These are phyloP conservation scores for Myrmecophaga tridactyla DNA, from an alignment of 2,113 vertebrate species.

Conservation along the genomic window DNA sequence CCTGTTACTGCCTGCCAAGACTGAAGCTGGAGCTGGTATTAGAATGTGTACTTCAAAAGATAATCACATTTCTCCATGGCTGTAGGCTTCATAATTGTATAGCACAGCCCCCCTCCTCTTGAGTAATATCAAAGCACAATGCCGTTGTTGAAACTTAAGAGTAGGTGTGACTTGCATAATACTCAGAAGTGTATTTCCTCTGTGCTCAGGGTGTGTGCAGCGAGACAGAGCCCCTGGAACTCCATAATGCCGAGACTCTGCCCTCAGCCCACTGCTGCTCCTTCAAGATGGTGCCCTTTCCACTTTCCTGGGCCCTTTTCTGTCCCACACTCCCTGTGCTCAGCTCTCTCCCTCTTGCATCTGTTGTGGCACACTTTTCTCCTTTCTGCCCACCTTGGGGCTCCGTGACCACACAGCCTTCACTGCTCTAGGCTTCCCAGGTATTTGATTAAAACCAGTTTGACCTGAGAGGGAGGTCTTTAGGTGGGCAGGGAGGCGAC, in stretches of 20 bases:
- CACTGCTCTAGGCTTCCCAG: neutral
- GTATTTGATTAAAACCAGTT: neutral
- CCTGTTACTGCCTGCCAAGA: neutral
- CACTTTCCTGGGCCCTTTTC: neutral
- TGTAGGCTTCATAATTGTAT: neutral
- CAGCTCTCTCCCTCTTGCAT: neutral
- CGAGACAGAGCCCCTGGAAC: neutral
- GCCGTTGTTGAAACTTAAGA: neutral
- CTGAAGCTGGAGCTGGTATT: neutral
- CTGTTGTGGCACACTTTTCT: neutral
- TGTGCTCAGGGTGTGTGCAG: neutral
- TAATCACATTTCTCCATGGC: neutral
- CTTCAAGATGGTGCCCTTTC: neutral
- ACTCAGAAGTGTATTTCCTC: neutral
- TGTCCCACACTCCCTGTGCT: neutral
- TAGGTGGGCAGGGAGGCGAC: neutral
- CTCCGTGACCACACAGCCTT: neutral
- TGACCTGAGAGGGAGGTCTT: neutral
- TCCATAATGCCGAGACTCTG: too few relatives aligned
- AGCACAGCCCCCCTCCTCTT: neutral
- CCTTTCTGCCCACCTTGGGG: neutral
- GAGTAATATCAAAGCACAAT: neutral
- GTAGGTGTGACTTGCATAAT: neutral
- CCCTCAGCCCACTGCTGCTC: neutral
- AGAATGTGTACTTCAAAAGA: fast-evolving